These are phyloP conservation scores for Trichoplax adhaerens DNA, from an alignment of 37 sponge, comb jelly and placozoan species.

Conservation along the genomic window DNA sequence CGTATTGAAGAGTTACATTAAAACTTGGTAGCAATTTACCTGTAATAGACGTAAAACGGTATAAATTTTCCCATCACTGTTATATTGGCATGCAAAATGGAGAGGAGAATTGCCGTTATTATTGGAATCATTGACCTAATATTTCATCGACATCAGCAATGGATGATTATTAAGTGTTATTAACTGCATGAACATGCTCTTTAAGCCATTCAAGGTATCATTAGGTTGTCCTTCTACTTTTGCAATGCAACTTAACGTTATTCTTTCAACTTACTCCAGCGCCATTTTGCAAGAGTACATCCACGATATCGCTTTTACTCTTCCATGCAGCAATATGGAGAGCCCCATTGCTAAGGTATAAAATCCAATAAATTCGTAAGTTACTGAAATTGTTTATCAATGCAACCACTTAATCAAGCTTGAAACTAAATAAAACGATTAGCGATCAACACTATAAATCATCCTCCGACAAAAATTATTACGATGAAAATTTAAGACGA, in stretches of 20 bases:
- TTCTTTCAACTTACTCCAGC: conserved; percentile 19
- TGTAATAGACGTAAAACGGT: conserved; percentile 48
- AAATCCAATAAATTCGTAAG: background rate
- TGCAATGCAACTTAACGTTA: too few species aligned
- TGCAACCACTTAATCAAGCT: too few species aligned
- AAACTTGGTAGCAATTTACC: conserved; percentile 11
- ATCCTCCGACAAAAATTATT: too few species aligned
- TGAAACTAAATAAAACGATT: too few species aligned
- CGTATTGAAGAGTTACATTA: background rate
- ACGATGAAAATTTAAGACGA: too few species aligned
- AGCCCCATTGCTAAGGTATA: conserved; percentile 43
- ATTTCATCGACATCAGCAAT: background rate
- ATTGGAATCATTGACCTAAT: conserved; percentile 28
- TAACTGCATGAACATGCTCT: background rate
- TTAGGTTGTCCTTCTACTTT: background rate
- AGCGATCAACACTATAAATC: too few species aligned
- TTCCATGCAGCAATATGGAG: conserved; percentile 83
- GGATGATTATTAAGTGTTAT: background rate
- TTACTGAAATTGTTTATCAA: too few species aligned
- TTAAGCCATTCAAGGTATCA: background rate
- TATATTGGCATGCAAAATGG: conserved; percentile 67
- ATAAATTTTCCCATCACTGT: conserved; percentile 46
- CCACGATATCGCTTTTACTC: conserved; percentile 57
- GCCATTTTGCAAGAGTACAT: conserved; percentile 54
- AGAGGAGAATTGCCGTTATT: conserved; percentile 47